Evolutionary conservation across 2,888 invertebrate genomes (phyloP).

Genomic region (Steinernema carpocapsae): DNA sequence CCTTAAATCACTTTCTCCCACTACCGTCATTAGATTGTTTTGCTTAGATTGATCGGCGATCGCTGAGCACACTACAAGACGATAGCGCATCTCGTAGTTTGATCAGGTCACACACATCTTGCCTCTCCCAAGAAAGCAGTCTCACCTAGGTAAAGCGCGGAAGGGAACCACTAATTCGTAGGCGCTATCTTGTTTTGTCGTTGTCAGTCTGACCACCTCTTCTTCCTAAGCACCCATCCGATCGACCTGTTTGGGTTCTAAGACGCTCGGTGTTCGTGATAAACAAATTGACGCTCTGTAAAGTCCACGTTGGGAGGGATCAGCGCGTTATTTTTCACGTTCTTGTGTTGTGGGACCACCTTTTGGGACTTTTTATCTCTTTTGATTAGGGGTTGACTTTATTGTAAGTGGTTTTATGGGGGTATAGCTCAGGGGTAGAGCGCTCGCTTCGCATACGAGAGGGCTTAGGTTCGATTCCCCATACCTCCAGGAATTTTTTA

Average conservation of each 20-base stretch:
- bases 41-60: no score
- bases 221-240: not conserved
- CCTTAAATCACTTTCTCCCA: no score
- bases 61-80: slow-evolving; percentile 26
- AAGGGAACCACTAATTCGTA: not conserved
- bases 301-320: not conserved
- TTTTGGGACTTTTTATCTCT: not conserved
- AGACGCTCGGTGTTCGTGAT: not conserved
- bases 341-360: not conserved
- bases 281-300: slow-evolving; percentile 11
- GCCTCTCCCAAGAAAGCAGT: no score
- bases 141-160: no score
- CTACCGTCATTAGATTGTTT: not conserved
- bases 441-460: slow-evolving; percentile 66
- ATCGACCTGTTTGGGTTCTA: not conserved
- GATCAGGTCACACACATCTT: not conserved
- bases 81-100: not conserved
- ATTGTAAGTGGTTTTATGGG: not conserved
- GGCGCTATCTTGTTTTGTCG: no score
- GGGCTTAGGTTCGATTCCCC: not conserved
- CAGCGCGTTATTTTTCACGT: not conserved
- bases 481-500: not conserved
- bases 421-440: slow-evolving; percentile 61
- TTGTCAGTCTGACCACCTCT: not conserved
- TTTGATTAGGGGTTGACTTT: not conserved